Percentiles rank a stretch among this genome's conserved stretches.
These are phyloP conservation scores for Neosilurus mollespiculum DNA, from an alignment of 2,797 vertebrate genomes.

Conservation along the genomic window DNA sequence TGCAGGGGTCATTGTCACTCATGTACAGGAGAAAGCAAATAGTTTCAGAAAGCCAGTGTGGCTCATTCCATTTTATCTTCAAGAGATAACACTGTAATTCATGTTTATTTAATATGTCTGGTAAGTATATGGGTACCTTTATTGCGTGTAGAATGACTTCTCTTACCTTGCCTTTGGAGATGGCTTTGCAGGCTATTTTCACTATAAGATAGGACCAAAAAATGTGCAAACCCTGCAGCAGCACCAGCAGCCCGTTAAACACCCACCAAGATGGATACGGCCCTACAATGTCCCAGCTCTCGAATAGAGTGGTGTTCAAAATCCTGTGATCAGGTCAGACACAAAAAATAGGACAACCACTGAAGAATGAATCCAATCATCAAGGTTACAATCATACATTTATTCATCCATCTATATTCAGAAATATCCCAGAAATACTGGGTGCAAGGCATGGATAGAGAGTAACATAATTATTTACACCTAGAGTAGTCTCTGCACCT, in stretches of 20 bases:
- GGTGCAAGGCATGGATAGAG: background rate
- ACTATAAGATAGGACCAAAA: constrained; percentile 96
- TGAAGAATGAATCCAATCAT: background rate
- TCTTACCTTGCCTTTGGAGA: constrained; percentile 96
- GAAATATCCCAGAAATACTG: background rate
- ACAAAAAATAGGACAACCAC: background rate
- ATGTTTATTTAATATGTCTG: too few relatives aligned
- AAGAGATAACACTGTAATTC: too few relatives aligned
- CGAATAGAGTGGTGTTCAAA: constrained; percentile 91
- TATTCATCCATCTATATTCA: background rate
- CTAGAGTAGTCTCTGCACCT: background rate
- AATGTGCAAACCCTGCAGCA: constrained; percentile 89
- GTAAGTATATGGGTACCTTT: too few relatives aligned
- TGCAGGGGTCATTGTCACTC: too few relatives aligned
- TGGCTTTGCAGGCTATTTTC: constrained; percentile 88
- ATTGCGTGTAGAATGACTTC: background rate
- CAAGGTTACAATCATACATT: background rate
- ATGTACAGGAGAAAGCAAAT: too few relatives aligned
- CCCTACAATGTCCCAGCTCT: constrained; percentile 95
- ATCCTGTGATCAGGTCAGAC: constrained; percentile 76
- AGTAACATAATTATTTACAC: background rate
- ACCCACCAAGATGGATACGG: constrained; percentile 95
- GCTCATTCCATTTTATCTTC: too few relatives aligned
- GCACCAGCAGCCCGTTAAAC: constrained; percentile 86
- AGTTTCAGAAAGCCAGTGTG: too few relatives aligned